These are phyloP conservation scores for Stratiomys singularior DNA, from an alignment of 2,888 invertebrate genomes.

Conservation along the genomic window DNA sequence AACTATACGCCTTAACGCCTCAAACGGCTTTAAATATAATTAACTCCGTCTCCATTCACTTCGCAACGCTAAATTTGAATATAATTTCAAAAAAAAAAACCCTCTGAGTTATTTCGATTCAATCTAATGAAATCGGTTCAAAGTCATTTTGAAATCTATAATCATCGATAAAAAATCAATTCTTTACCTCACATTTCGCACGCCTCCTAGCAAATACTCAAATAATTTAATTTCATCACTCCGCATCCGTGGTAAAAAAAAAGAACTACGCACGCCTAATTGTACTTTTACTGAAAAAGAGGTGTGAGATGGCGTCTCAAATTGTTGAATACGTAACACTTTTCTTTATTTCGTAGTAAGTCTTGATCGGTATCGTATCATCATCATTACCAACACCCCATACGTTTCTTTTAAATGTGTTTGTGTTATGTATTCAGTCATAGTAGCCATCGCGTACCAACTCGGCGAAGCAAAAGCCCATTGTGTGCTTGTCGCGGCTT, in stretches of 20 bases:
- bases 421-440: constrained; percentile 14
- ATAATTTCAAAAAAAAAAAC: too few species aligned
- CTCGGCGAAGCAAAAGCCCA: neutral
- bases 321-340: neutral
- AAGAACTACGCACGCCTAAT: neutral
- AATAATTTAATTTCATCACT: neutral
- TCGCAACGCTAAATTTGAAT: too few species aligned
- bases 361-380: neutral
- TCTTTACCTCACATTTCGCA: neutral
- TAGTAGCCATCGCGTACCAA: neutral
- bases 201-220: neutral
- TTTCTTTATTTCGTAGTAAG: constrained; percentile 15
- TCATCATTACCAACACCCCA: too few species aligned
- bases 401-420: neutral
- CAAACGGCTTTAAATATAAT: too few species aligned
- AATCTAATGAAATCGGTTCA: too few species aligned
- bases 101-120: too few species aligned
- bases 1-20: too few species aligned
- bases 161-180: too few species aligned
- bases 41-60: too few species aligned
- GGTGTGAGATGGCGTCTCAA: neutral
- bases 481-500: neutral
- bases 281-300: neutral
- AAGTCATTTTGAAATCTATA: too few species aligned
- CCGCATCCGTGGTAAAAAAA: neutral